A percentile compares a stretch with the other conserved stretches of the same genome.
Conservation (phyloP, 2,888 invertebrate genomes). For the Athrips mouffetella region DNA sequence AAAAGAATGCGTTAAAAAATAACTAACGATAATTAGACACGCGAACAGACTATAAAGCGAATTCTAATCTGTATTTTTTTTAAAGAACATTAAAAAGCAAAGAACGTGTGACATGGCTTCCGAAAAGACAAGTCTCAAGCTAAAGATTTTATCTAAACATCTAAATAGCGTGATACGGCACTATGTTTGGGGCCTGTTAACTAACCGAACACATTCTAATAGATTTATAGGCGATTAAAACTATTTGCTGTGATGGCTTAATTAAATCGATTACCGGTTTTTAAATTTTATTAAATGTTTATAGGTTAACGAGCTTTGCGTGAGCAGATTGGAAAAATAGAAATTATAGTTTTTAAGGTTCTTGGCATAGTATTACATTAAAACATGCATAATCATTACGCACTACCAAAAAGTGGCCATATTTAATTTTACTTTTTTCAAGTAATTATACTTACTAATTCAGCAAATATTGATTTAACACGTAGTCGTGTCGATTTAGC, state of each 20-base stretch:
- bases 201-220: slow-evolving; percentile 6
- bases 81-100: slow-evolving; percentile 1
- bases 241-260: slow-evolving; percentile 6
- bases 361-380: no score
- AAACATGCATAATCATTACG: no score
- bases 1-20: slow-evolving; percentile 34
- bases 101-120: slow-evolving; percentile 25
- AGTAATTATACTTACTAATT: no score
- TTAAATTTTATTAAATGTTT: neutral
- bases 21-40: slow-evolving; percentile 42
- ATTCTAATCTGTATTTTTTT: slow-evolving; percentile 42
- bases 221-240: slow-evolving; percentile 13
- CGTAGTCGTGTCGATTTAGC: no score
- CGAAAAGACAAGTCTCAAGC: slow-evolving; percentile 29
- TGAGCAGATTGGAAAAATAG: no score
- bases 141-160: slow-evolving; percentile 31
- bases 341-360: no score
- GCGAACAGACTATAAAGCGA: slow-evolving; percentile 55
- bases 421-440: no score
- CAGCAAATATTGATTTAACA: no score
- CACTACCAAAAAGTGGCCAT: no score
- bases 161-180: slow-evolving; percentile 40
- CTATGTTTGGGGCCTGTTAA: slow-evolving; percentile 5
- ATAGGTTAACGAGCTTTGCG: neutral
- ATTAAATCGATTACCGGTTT: slow-evolving; percentile 6